Percentiles rank a stretch among this genome's conserved stretches.
Conservation (phyloP, 2,888 invertebrate genomes). For the Lepidochrysops patricia region DNA sequence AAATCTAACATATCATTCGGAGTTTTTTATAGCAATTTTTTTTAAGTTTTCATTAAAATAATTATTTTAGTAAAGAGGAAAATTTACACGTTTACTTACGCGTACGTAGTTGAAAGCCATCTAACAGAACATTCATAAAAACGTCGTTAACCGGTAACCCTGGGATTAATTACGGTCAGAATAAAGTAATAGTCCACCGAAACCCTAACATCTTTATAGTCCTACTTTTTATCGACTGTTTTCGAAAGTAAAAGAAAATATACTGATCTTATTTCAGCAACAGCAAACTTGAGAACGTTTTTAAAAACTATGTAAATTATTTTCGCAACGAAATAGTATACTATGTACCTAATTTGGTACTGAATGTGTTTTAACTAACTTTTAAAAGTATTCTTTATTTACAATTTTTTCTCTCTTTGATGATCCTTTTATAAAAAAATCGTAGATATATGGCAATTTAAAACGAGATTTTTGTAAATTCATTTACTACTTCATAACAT, state of each 20-base stretch:
- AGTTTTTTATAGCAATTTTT: no score
- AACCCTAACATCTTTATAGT: not conserved
- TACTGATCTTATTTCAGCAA: not conserved
- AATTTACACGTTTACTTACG: slow-evolving; percentile 1
- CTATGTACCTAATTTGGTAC: no score
- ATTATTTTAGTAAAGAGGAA: not conserved
- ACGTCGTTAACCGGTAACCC: not conserved
- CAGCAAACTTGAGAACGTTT: not conserved
- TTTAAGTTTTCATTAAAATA: no score
- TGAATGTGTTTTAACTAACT: no score
- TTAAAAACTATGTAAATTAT: no score
- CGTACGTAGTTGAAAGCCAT: slow-evolving; percentile 4
- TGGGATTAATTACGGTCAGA: slow-evolving; percentile 8
- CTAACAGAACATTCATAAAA: not conserved
- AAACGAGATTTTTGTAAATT: not conserved
- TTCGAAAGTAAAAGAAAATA: not conserved
- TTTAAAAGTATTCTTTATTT: no score
- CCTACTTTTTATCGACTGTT: not conserved
- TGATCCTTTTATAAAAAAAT: no score
- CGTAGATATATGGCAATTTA: no score
- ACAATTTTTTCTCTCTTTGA: no score
- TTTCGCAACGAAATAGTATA: no score
- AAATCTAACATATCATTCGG: no score
- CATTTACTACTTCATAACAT: no score
- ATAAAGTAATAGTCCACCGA: slow-evolving; percentile 3